These are phyloP conservation scores for Eubasilissa splendida DNA, from an alignment of 2,888 invertebrate species.

Conservation along the genomic window DNA sequence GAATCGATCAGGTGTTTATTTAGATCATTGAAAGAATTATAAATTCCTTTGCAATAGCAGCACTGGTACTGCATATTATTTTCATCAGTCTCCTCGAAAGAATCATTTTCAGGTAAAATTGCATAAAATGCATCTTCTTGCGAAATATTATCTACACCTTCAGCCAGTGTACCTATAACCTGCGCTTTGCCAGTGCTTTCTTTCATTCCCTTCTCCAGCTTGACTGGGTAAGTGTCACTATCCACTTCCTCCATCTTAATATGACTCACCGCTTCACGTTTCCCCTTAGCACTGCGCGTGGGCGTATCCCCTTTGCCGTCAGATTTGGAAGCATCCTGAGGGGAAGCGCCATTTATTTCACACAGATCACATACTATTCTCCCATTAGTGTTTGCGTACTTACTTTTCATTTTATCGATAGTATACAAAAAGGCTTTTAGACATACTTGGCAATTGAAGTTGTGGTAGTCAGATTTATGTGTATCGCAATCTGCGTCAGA, in stretches of 20 bases:
- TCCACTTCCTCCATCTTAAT: conserved; percentile 9
- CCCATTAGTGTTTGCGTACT: conserved; percentile 7
- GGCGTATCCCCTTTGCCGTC: background rate
- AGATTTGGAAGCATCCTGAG: background rate
- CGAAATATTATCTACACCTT: background rate
- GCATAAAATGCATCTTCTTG: conserved; percentile 24
- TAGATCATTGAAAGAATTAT: conserved; percentile 21
- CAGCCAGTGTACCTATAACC: no score
- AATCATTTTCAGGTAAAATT: conserved; percentile 10
- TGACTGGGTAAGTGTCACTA: background rate
- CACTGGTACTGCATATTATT: conserved; percentile 34
- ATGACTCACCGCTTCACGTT: background rate
- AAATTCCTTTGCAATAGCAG: conserved; percentile 29
- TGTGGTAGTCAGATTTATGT: conserved; percentile 38
- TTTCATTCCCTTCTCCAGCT: background rate
- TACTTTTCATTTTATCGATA: conserved; percentile 32
- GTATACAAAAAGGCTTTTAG: conserved; percentile 26
- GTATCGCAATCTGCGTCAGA: conserved; percentile 33
- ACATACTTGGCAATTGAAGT: conserved; percentile 36
- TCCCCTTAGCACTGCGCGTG: background rate
- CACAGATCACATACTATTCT: conserved; percentile 24
- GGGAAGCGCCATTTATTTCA: background rate
- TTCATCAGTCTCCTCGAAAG: conserved; percentile 6
- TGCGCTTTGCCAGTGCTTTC: no score
- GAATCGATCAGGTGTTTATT: conserved; percentile 35